phyloP scores from a whole-genome alignment of 2,797 vertebrate species.

The Enteromius treurensis region DNA sequence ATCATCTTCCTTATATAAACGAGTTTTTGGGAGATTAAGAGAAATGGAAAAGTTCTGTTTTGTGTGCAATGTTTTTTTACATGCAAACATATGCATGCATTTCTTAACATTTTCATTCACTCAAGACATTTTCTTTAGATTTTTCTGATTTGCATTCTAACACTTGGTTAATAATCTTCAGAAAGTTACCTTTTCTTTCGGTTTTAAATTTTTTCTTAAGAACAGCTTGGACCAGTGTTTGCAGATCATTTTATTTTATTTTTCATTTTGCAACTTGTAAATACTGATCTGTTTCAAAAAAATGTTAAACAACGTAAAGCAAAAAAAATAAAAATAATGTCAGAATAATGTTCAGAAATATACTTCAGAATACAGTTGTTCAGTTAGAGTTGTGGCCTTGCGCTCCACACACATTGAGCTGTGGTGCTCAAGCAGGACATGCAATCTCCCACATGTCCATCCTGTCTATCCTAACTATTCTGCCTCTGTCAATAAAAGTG shows the following conservation, averaged over 20 bases:
- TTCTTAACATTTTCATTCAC: neutral
- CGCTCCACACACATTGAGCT: neutral
- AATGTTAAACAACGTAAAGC: neutral
- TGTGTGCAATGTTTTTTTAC: slow-evolving; percentile 10
- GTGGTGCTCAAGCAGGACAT: neutral
- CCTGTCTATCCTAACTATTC: neutral
- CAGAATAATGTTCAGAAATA: slow-evolving; percentile 6
- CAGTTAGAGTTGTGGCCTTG: neutral
- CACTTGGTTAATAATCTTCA: neutral
- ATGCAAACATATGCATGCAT: neutral
- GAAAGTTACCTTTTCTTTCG: neutral
- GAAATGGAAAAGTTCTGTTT: neutral
- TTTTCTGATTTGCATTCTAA: neutral
- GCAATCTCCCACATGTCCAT: neutral
- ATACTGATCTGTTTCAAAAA: slow-evolving; percentile 19
- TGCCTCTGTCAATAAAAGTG: neutral
- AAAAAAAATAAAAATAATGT: neutral
- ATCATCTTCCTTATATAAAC: slow-evolving; percentile 94
- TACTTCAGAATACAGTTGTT: neutral
- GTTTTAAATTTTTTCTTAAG: slow-evolving; percentile 13
- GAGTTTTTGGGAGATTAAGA: neutral
- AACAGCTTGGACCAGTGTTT: neutral
- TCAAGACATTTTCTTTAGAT: neutral
- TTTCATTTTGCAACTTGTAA: slow-evolving; percentile 36
- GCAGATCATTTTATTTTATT: neutral